Base-by-base conservation (phyloP, 1,140 invertebrate genomes). In the Idris sp. region DNA sequence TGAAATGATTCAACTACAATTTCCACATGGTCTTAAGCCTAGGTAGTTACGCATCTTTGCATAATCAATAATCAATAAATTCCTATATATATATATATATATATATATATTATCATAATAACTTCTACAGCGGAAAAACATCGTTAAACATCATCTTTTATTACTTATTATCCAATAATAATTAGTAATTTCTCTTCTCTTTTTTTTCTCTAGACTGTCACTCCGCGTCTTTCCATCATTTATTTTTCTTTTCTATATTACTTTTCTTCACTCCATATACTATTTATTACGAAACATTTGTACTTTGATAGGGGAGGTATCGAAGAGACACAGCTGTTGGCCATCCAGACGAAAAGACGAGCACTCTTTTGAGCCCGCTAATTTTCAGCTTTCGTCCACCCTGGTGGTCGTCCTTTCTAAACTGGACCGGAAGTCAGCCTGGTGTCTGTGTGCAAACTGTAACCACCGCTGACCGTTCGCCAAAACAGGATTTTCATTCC, bases 281-380 rank as follows among this genome's bases (percentile, higher is more conserved):
- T 84, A 83, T 82, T 82, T 77, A 83, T 86, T 83, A 84, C 75
- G 83, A 85, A 86, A 82, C 61, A 87, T 87, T 87, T 87, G 86
- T 87, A 87, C 86, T 87, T 80, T 86, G 83, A 84, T 83, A 69
- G 77, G 73, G 83, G 84, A 84, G 84, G 83, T 84, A 86, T 83
- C 80, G 78, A 85, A 81, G 78, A 75, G 81, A 85, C 81, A 79
- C 79, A 78, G 80, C 79, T 77, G 74, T 69, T 78, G 68, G 11
- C 40, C 62, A 58, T 51, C 68, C 74, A 58, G 65, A n/a, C n/a
- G n/a, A n/a, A n/a, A n/a, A n/a, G n/a, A n/a, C n/a, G n/a, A n/a
- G n/a, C n/a, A n/a, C n/a, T n/a, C n/a, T n/a, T n/a, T n/a, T n/a
- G n/a, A n/a, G n/a, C n/a, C n/a, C n/a, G n/a, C n/a, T n/a, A n/a